phyloP scores from a whole-genome alignment of 2,113 vertebrate species.

The Coptodon rendalli region DNA sequence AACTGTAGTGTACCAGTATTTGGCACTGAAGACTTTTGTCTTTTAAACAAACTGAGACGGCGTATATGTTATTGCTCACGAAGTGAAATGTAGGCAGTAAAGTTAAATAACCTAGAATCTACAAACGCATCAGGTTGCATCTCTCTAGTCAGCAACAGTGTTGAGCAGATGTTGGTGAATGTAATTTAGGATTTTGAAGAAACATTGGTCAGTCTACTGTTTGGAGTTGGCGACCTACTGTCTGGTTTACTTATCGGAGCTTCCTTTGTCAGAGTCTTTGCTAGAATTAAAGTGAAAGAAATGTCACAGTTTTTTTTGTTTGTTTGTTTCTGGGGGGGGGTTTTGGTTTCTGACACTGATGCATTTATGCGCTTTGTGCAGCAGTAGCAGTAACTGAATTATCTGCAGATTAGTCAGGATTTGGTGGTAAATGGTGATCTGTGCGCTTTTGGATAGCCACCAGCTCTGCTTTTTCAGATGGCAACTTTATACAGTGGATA shows the following conservation, averaged over 20 bases:
- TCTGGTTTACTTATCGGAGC: background rate
- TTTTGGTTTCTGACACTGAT: background rate
- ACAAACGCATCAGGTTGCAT: background rate
- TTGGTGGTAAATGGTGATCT: background rate
- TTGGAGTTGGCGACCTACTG: background rate
- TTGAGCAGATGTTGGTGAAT: background rate
- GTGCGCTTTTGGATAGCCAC: background rate
- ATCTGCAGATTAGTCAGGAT: background rate
- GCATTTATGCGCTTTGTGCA: background rate
- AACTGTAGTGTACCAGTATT: background rate
- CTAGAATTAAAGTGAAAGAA: background rate
- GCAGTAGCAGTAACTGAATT: background rate
- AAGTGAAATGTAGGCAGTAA: background rate
- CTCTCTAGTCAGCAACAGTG: background rate
- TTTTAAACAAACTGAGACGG: fast-evolving
- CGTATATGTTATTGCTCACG: background rate
- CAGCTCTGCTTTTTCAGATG: background rate
- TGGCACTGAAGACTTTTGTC: background rate
- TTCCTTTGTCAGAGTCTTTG: background rate
- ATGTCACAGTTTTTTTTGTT: background rate
- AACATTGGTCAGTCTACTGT: background rate
- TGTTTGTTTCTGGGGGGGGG: no score
- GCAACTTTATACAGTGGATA: background rate
- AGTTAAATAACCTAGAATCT: background rate
- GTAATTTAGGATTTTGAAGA: fast-evolving